A percentile compares a stretch with the other conserved stretches of the same genome.
phyloP scores from a whole-genome alignment of 92 coral and sea anemone genomes.

The Porites evermanni region DNA sequence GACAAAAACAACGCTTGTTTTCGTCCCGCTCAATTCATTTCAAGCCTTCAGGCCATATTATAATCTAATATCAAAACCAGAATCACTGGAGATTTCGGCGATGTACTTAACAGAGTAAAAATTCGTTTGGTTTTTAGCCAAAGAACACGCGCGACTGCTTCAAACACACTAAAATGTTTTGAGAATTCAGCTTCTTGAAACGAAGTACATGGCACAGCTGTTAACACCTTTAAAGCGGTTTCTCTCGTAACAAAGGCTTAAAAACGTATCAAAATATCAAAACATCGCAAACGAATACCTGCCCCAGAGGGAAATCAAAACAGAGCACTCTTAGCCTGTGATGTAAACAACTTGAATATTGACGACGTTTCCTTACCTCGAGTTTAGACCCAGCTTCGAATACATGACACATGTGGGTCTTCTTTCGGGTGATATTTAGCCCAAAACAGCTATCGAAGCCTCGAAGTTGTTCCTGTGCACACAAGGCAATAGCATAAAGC shows the following conservation, averaged over 20 bases:
- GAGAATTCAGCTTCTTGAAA: neutral
- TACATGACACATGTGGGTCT: conserved; percentile 94
- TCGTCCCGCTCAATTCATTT: neutral
- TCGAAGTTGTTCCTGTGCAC: conserved; percentile 95
- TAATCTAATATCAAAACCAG: neutral
- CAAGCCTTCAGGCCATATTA: neutral
- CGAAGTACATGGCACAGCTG: conserved; percentile 11
- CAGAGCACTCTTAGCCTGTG: conserved; percentile 14
- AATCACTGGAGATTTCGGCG: neutral
- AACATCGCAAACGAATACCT: conserved; percentile 14
- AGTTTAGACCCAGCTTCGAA: conserved; percentile 96
- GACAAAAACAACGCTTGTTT: neutral
- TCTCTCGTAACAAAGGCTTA: conserved; percentile 3
- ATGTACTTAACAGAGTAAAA: neutral
- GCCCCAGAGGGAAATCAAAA: conserved; percentile 43
- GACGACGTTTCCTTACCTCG: conserved; percentile 79
- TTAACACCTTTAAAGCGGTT: conserved; percentile 5
- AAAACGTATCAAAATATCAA: conserved; percentile 25
- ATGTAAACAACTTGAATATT: conserved; percentile 48
- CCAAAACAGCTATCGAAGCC: conserved; percentile 95
- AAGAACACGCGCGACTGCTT: neutral
- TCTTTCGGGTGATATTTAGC: conserved; percentile 90
- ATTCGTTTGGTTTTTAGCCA: conserved; percentile 32
- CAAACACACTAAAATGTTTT: conserved; percentile 3
- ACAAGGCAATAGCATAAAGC: conserved; percentile 93